Evolutionary conservation across 2,888 invertebrate species (phyloP).

Genomic region (Steinernema hermaphroditum): DNA sequence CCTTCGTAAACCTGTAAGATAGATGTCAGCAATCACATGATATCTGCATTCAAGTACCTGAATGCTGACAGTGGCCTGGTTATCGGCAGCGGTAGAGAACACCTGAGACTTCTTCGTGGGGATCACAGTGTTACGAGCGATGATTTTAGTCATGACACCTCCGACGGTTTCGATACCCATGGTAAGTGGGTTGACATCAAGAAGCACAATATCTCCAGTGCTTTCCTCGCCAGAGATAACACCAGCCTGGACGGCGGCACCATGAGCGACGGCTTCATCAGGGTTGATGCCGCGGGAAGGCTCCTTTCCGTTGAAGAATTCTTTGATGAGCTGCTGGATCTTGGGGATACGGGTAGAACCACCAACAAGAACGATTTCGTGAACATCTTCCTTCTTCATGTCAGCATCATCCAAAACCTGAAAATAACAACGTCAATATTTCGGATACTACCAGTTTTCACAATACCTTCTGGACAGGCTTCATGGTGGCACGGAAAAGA

Average conservation of each 20-base stretch:
- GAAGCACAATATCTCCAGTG: conserved; percentile 84
- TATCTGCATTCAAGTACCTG: conserved; percentile 70
- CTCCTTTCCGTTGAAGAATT: conserved; percentile 94
- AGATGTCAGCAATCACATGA: neutral
- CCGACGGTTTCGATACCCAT: conserved; percentile 99
- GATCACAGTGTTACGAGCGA: conserved; percentile 95
- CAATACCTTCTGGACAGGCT: conserved; percentile 85
- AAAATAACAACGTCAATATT: neutral
- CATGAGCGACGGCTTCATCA: conserved; percentile 97
- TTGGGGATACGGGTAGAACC: conserved; percentile 99
- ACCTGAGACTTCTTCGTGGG: conserved; percentile 99
- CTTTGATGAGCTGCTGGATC: conserved; percentile 74
- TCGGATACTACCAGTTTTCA: neutral
- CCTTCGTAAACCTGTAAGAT: conserved; percentile 85
- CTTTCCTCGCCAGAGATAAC: conserved; percentile 90
- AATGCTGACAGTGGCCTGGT: conserved; percentile 97
- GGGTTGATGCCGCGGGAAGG: conserved; percentile 84
- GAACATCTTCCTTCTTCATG: conserved; percentile 95
- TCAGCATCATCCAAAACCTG: conserved; percentile 93
- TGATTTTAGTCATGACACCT: conserved; percentile 98
- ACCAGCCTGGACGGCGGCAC: conserved; percentile 91
- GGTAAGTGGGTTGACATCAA: conserved; percentile 97
- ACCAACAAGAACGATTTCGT: conserved; percentile 97
- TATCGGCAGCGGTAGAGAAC: conserved; percentile 98
- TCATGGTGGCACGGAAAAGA: conserved; percentile 81